Evolutionary conservation across 2,113 vertebrate genomes (phyloP), one percentile per base, ranked within the genome.

Genomic region (Corythaixoides concolor): DNA sequence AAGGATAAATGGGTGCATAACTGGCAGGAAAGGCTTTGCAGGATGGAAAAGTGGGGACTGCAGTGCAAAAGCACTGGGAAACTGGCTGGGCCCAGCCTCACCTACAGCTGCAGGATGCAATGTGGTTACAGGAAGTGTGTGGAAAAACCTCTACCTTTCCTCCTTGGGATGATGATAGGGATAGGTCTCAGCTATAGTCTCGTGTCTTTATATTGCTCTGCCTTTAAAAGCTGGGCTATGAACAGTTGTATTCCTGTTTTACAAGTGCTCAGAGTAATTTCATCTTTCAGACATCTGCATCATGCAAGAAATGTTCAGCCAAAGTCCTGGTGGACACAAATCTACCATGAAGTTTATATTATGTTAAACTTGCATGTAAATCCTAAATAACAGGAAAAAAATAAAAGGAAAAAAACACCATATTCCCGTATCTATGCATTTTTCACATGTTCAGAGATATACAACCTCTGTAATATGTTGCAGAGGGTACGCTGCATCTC

Each of bases 121-220:
- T 0, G 5, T 0, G 5, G 41, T 79, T 53, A 62, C 19, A 56
- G 23, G 15, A 72, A 56, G 4, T 1, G 7, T 14, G 33, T 60
- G 37, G 41, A 23, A 56, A 90, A 80, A 23, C 5, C 20, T 35
- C 30, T 7, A 4, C 33, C 23, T 72, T 75, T 83, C n/a, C 10
- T 49, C 11, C 22, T n/a, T 28, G 26, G 28, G 26, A 19, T 22
- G 32, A 18, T 15, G 62, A n/a, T 3, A n/a, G 22, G 23, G 15
- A 24, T n/a, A 50, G n/a, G 20, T 88, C 16, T 45, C 21, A 18
- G 35, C 33, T 45, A 27, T 12, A 28, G 28, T 11, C 18, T 19
- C 15, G 33, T 39, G 5, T 33, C 49, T 75, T 83, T 53, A 7
- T 17, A 55, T 35, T 79, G 18, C 24, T 84, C 33, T 90, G 30